A percentile compares a stretch with the other conserved stretches of the same genome.
Conservation (phyloP, 2,113 vertebrate species). For the Paramisgurnus dabryanus region DNA sequence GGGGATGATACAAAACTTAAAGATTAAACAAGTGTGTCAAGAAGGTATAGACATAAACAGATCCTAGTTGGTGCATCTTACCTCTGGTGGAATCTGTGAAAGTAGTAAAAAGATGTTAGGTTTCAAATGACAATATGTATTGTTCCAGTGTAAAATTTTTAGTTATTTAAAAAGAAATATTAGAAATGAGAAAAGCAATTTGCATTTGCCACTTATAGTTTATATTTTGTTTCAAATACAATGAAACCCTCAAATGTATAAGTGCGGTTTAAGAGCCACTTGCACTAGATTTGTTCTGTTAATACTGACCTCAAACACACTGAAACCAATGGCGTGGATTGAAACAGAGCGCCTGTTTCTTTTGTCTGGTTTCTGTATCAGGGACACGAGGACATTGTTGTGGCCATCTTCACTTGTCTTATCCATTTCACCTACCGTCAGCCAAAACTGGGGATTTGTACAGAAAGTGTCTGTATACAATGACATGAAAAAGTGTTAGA, state of each 20-base stretch:
- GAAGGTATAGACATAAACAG: not conserved
- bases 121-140: too few species aligned
- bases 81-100: conserved; percentile 62
- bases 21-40: not conserved
- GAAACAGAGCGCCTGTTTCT: conserved; percentile 60
- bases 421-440: conserved; percentile 46
- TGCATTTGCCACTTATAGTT: too few species aligned
- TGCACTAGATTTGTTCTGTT: not conserved
- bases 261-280: too few species aligned
- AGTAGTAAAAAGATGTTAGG: conserved; percentile 27
- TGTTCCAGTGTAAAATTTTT: too few species aligned
- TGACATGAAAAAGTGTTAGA: not conserved
- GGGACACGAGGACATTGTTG: conserved; percentile 67
- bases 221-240: too few species aligned
- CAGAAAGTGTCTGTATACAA: conserved; percentile 60
- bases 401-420: not conserved
- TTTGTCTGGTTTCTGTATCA: conserved; percentile 73
- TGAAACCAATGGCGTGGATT: conserved; percentile 66
- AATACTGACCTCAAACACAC: conserved; percentile 63
- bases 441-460: conserved; percentile 71
- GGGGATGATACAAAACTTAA: not conserved
- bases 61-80: conserved; percentile 50
- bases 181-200: too few species aligned
- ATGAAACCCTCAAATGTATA: too few species aligned
- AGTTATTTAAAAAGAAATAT: too few species aligned